Conservation (phyloP, 2,888 invertebrate species). For the Aspidiotus rigidus region DNA sequence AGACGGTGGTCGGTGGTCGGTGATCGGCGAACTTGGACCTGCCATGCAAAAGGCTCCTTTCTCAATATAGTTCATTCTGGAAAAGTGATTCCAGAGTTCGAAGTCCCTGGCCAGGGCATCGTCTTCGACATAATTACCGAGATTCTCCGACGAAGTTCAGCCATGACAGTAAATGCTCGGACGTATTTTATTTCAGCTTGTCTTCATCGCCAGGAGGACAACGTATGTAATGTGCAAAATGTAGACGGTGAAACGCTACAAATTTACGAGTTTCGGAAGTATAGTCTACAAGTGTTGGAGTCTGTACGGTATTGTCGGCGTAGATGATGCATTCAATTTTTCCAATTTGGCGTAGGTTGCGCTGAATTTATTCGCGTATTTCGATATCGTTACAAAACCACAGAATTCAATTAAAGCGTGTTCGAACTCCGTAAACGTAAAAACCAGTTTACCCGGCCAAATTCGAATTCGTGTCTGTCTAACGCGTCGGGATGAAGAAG, state of each 20-base stretch:
- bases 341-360: background rate
- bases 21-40: too few relatives aligned
- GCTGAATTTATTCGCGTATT: constrained; percentile 1
- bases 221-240: too few relatives aligned
- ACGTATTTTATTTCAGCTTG: too few relatives aligned
- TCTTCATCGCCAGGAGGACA: too few relatives aligned
- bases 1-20: too few relatives aligned
- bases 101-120: too few relatives aligned
- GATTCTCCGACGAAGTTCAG: too few relatives aligned
- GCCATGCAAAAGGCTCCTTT: too few relatives aligned
- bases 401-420: background rate
- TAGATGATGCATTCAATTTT: constrained; percentile 2
- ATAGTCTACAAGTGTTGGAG: background rate
- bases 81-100: too few relatives aligned
- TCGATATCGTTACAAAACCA: background rate
- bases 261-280: constrained; percentile 3
- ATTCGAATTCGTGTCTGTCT: constrained; percentile 1
- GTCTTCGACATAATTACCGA: too few relatives aligned
- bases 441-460: background rate
- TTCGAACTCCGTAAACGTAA: background rate
- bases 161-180: too few relatives aligned
- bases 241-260: background rate
- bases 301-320: background rate
- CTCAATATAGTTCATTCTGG: too few relatives aligned
- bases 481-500: background rate